phyloP scores from a whole-genome alignment of 2,888 invertebrate genomes.

The Schrankia costaestrigalis region DNA sequence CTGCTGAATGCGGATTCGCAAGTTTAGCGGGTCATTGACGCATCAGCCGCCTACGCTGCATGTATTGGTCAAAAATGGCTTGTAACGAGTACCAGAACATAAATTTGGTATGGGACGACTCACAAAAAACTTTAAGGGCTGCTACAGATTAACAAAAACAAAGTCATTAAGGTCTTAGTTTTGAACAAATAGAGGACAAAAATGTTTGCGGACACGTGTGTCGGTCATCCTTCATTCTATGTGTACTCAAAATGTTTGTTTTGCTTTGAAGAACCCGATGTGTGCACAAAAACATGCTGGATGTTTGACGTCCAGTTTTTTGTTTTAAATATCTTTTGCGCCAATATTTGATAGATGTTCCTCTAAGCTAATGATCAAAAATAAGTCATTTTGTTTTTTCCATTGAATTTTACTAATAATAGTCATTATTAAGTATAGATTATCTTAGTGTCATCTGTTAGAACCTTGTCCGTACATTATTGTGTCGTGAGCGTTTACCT shows the following conservation, averaged over 20 bases:
- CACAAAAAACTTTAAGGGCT: too few relatives aligned
- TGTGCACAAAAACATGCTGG: conserved; percentile 50
- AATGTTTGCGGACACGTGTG: conserved; percentile 71
- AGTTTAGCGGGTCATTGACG: conserved; percentile 79
- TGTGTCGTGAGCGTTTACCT: conserved; percentile 26
- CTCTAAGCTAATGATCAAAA: too few relatives aligned
- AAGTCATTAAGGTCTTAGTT: conserved; percentile 50
- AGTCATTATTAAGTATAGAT: too few relatives aligned
- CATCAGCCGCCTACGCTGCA: conserved; percentile 70
- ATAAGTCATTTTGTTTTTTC: too few relatives aligned
- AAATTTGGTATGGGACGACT: too few relatives aligned
- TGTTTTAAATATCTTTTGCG: conserved; percentile 20
- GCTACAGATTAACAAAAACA: conserved; percentile 42
- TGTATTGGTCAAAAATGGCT: conserved; percentile 55
- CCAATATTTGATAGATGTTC: conserved; percentile 36
- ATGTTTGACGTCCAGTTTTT: conserved; percentile 27
- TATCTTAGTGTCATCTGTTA: neutral
- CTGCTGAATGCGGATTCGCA: conserved; percentile 76
- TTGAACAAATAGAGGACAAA: conserved; percentile 59
- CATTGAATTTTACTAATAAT: too few relatives aligned
- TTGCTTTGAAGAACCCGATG: conserved; percentile 64
- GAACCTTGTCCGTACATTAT: neutral
- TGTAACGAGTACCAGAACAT: conserved; percentile 28
- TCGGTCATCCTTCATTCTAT: conserved; percentile 57
- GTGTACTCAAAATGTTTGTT: conserved; percentile 58